Percentiles rank a stretch among this genome's conserved stretches.
Evolutionary conservation across 2,797 vertebrate species (phyloP).

Genomic region (Heterohyrax brucei): DNA sequence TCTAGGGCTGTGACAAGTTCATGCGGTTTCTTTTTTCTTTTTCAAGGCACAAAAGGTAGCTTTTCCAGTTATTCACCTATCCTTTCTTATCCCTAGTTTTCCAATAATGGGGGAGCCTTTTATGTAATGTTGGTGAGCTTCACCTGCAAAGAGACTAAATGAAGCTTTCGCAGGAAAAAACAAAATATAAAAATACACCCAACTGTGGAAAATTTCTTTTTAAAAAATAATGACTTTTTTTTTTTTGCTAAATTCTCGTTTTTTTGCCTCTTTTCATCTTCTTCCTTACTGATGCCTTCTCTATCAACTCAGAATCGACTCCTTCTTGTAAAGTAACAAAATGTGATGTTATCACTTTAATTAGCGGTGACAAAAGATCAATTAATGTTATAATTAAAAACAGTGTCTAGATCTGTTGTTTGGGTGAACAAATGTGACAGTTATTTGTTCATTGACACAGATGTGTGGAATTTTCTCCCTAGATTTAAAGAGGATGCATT

Average conservation of each 20-base stretch:
- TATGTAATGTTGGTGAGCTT: constrained; percentile 23
- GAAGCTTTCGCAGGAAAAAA: constrained; percentile 40
- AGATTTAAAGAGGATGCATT: constrained; percentile 57
- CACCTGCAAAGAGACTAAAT: constrained; percentile 45
- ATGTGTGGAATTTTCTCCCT: constrained; percentile 63
- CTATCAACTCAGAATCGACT: constrained; percentile 80
- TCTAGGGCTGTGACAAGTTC: constrained; percentile 74
- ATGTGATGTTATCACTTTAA: constrained; percentile 89
- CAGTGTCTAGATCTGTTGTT: constrained; percentile 87
- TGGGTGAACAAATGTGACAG: constrained; percentile 80
- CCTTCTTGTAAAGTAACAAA: constrained; percentile 86
- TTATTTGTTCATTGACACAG: constrained; percentile 71
- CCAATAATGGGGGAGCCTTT: constrained; percentile 33
- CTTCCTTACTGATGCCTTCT: constrained; percentile 81
- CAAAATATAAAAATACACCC: constrained; percentile 83
- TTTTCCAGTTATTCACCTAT: constrained; percentile 37
- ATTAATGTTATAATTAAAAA: constrained; percentile 91
- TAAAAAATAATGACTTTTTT: constrained; percentile 27
- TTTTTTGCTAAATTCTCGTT: constrained; percentile 67
- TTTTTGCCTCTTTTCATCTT: background rate
- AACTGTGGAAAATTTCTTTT: constrained; percentile 82
- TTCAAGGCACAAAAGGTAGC: constrained; percentile 52
- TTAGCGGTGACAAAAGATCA: constrained; percentile 90
- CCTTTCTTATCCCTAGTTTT: constrained; percentile 67
- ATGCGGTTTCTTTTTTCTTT: background rate